Evolutionary conservation across 2,113 vertebrate species (phyloP), one percentile per base, ranked within the genome.

Genomic region (Turnix velox): DNA sequence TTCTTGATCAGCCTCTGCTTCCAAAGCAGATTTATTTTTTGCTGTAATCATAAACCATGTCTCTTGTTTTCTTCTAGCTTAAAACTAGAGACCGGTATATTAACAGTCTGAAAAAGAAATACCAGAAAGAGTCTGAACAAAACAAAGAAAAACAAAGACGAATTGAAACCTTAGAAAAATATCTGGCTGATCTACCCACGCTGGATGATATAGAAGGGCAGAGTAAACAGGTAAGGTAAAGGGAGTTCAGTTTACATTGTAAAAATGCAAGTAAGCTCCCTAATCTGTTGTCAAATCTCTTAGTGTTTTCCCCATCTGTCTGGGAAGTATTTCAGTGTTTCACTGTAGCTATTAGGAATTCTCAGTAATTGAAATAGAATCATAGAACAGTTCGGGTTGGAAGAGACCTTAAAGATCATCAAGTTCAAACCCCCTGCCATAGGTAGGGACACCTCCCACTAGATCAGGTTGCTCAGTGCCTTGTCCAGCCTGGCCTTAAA

Each of bases 21-120:
- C 40, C 49, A 84, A 58, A 82, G 40, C 24, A 74, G n/a, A 28
- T 39, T 49, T 82, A 8, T 83, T 90, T 95, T 69, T 59, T 57
- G 19, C 16, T 69, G 22, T 42, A 88, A 13, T 35, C 18, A 4
- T 94, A 57, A 96, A 84, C 49, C 15, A 74, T 48, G n/a, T 75
- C n/a, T 87, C 31, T 85, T 95, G 16, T 55, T 96, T 93, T 89
- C 62, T 90, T 96, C 72, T 97, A 99, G 99, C 98, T 99, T 95
- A 99, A 98, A 98, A 99, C 98, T 9, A 98, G 99, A 81, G 99
- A 99, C 90, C 98, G 98, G n/a, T 99, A 99, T 73, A 99, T 99
- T 96, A 98, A 92, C 91, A 99, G 99, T 90, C 97, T 99, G 93
- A 99, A 99, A 93, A 99, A 99, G 98, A 99, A 99, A 88, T 98